Evolutionary conservation across 2,797 vertebrate species (phyloP).

Genomic region (Syngnathus rostellatus): DNA sequence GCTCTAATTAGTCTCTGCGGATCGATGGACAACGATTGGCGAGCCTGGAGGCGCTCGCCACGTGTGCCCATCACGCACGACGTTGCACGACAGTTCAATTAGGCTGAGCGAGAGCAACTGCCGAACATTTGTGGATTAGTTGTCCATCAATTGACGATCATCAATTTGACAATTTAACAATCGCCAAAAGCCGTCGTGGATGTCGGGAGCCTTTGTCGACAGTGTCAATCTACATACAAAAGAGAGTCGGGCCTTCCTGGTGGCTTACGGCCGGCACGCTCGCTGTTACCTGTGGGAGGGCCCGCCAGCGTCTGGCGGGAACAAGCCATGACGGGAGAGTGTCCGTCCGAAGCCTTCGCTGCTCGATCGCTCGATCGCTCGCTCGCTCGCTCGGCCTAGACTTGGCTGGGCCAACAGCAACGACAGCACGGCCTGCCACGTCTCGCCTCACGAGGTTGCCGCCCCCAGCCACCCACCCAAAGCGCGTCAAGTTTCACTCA

Average conservation of each 20-base stretch:
- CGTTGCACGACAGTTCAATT: too few relatives aligned
- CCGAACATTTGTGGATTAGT: too few relatives aligned
- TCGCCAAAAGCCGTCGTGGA: too few relatives aligned
- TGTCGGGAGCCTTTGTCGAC: too few relatives aligned
- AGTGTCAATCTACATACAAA: too few relatives aligned
- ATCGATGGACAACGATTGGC: constrained; percentile 53
- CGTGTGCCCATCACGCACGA: not conserved
- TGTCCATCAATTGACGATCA: too few relatives aligned
- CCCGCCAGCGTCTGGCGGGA: not conserved
- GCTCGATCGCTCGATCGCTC: too few relatives aligned
- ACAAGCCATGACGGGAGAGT: not conserved
- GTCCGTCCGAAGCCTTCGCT: not conserved
- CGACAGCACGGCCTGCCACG: not conserved
- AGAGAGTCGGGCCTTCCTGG: not conserved
- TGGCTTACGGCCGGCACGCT: not conserved
- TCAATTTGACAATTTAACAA: too few relatives aligned
- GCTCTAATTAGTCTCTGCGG: not conserved
- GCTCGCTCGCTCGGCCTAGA: too few relatives aligned
- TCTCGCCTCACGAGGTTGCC: not conserved
- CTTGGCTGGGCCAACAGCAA: too few relatives aligned
- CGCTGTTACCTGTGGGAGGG: not conserved
- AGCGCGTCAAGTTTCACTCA: not conserved
- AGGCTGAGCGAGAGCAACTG: too few relatives aligned
- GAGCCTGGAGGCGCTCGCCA: constrained; percentile 25
- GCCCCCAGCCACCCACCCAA: not conserved